Evolutionary conservation across 2,113 vertebrate species (phyloP).

Genomic region (Pedetes capensis): DNA sequence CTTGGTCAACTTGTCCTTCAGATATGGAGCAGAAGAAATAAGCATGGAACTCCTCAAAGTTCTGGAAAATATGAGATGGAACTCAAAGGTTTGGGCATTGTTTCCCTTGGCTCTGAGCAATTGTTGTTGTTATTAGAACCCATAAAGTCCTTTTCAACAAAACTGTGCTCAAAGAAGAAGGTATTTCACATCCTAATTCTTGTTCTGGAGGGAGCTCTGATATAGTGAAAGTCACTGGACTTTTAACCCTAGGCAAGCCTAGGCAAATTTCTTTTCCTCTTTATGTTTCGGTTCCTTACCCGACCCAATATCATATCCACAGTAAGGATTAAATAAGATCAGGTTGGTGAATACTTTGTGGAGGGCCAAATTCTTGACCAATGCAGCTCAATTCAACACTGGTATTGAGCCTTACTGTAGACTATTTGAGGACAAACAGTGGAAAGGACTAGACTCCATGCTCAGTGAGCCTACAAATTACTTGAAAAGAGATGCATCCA

Average conservation of each 20-base stretch:
- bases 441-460: background rate
- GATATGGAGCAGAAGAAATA: slow-evolving; percentile 64
- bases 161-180: background rate
- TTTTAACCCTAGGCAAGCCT: background rate
- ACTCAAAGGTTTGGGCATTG: background rate
- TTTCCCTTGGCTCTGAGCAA: background rate
- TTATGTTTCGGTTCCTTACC: background rate
- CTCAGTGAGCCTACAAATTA: background rate
- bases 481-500: background rate
- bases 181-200: background rate
- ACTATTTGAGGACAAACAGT: background rate
- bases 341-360: background rate
- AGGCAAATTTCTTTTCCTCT: background rate
- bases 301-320: background rate
- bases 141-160: background rate
- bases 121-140: too few relatives aligned
- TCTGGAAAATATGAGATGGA: background rate
- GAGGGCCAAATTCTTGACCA: background rate
- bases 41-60: slow-evolving; percentile 52
- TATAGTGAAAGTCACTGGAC: background rate
- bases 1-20: slow-evolving; percentile 60
- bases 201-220: background rate
- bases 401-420: background rate
- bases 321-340: background rate
- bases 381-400: background rate